These are phyloP conservation scores for Notamacropus eugenii DNA, from an alignment of 2,797 vertebrate genomes.

Conservation along the genomic window DNA sequence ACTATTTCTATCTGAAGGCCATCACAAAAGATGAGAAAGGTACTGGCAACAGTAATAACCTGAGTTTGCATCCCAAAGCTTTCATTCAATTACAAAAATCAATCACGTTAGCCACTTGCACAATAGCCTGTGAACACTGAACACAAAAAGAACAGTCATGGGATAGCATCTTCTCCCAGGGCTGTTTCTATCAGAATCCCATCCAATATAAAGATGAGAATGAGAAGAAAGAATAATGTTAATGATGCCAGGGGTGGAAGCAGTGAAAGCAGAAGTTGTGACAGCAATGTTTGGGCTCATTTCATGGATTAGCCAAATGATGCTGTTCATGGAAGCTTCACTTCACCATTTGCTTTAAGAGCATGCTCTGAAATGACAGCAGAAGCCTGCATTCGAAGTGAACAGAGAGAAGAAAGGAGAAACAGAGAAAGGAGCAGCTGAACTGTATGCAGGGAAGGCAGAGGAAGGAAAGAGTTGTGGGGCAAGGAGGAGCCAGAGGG, in stretches of 20 bases:
- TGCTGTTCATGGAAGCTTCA: rapidly evolving
- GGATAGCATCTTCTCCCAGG: background rate
- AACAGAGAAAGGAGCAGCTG: background rate
- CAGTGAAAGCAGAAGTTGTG: background rate
- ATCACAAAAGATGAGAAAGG: background rate
- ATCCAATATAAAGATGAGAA: background rate
- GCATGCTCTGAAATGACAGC: background rate
- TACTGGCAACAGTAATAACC: background rate
- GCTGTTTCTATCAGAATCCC: background rate
- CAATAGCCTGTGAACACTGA: background rate
- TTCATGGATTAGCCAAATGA: background rate
- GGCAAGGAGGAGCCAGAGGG: background rate
- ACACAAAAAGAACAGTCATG: background rate
- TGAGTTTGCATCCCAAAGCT: background rate
- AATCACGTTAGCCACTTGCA: background rate
- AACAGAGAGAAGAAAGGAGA: background rate
- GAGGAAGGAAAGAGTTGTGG: background rate
- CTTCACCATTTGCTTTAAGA: background rate
- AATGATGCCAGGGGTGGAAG: background rate
- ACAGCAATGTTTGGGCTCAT: background rate
- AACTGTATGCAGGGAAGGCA: background rate
- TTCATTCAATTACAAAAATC: background rate
- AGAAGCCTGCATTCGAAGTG: background rate
- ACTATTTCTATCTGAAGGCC: background rate
- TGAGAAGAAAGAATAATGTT: background rate